These are phyloP conservation scores for Alethe castanea DNA, from an alignment of 2,113 vertebrate species.

Conservation along the genomic window DNA sequence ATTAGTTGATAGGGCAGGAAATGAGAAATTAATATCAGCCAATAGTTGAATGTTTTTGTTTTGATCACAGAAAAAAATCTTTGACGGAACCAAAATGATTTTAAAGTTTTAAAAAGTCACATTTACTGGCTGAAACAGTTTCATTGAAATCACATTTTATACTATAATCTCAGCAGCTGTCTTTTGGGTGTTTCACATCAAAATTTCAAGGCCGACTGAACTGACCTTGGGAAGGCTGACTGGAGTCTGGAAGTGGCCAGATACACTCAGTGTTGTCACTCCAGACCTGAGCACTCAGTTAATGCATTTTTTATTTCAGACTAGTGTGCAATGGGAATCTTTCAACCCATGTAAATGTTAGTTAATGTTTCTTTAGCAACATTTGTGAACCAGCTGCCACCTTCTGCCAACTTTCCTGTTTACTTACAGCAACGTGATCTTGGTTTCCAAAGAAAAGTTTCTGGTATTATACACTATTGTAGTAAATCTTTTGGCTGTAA, in stretches of 20 bases:
- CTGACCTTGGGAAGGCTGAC: neutral
- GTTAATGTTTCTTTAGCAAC: neutral
- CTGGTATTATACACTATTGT: neutral
- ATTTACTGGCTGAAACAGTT: neutral
- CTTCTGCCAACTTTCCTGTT: neutral
- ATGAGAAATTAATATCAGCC: neutral
- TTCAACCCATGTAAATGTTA: neutral
- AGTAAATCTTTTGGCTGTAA: neutral
- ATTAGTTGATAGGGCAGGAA: no score
- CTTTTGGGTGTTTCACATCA: neutral
- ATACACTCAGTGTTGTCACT: neutral
- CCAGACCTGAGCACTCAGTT: neutral
- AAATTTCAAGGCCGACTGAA: neutral
- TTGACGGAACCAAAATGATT: neutral
- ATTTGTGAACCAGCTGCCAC: neutral
- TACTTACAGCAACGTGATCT: neutral
- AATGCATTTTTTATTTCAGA: neutral
- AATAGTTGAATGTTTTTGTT: neutral
- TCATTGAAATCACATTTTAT: neutral
- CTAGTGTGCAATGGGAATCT: neutral
- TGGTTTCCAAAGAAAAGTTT: neutral
- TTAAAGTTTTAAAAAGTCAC: neutral
- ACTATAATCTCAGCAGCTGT: neutral
- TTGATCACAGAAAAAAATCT: neutral
- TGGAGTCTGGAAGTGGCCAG: neutral